Evolutionary conservation across 1,140 invertebrate species (phyloP).

Genomic region (Ceratitis capitata): DNA sequence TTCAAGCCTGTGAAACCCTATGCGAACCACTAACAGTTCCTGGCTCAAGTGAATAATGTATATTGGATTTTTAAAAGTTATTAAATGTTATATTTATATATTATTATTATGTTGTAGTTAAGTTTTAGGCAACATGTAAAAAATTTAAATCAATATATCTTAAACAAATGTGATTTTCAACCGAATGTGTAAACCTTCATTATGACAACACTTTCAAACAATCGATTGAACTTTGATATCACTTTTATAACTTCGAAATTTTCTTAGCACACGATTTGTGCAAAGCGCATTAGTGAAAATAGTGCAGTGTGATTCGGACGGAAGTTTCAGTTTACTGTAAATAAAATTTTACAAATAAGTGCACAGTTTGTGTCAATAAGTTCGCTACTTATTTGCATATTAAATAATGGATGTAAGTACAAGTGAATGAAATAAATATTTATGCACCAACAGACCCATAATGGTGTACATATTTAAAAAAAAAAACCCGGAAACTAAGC

Average conservation of each 20-base stretch:
- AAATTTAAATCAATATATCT: too few species aligned
- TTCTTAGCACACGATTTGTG: neutral
- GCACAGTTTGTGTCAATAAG: neutral
- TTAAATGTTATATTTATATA: too few species aligned
- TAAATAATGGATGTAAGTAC: conserved; percentile 19
- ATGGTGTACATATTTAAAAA: too few species aligned
- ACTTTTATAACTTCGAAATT: neutral
- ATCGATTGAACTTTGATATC: conserved; percentile 22
- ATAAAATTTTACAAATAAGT: neutral
- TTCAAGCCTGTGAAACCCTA: too few species aligned
- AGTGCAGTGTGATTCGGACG: neutral
- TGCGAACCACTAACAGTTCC: too few species aligned
- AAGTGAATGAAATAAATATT: neutral
- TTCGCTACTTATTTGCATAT: neutral
- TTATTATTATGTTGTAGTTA: too few species aligned
- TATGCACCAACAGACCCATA: neutral
- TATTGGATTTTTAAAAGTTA: too few species aligned
- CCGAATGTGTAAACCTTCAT: too few species aligned
- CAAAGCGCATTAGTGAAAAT: neutral
- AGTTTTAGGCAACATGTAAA: too few species aligned
- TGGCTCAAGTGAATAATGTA: too few species aligned
- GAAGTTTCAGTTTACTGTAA: neutral
- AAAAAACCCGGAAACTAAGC: neutral
- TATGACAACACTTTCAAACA: neutral
- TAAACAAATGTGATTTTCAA: too few species aligned